Evolutionary conservation across 2,797 vertebrate species (phyloP).

Genomic region (Chaenodraco wilsoni): DNA sequence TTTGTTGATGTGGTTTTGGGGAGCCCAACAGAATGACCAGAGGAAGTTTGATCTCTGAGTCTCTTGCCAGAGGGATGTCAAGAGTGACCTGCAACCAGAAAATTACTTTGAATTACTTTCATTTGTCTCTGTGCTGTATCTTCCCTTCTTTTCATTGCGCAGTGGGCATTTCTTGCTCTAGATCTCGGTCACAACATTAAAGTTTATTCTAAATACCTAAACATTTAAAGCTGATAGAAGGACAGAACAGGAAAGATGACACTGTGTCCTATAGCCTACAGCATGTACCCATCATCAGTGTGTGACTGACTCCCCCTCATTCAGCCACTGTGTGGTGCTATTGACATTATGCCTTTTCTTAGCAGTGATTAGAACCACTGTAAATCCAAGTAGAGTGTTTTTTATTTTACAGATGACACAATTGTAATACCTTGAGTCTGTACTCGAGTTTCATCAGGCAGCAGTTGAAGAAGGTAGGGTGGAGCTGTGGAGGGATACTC

Average conservation of each 20-base stretch:
- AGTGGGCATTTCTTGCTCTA: not conserved
- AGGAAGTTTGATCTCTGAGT: constrained; percentile 78
- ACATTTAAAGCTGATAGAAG: constrained; percentile 13
- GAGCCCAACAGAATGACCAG: constrained; percentile 70
- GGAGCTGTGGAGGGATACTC: constrained; percentile 59
- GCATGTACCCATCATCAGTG: constrained; percentile 18
- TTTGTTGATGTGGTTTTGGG: constrained; percentile 60
- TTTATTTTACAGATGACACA: not conserved
- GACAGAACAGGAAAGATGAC: constrained; percentile 58
- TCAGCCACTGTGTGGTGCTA: constrained; percentile 42
- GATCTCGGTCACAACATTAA: not conserved
- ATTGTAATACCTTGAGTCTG: constrained; percentile 70
- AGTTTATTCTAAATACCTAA: constrained; percentile 11
- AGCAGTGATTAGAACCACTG: not conserved
- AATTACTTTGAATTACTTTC: constrained; percentile 1
- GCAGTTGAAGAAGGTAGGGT: constrained; percentile 78
- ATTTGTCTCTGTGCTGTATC: not conserved
- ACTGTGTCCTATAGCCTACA: constrained; percentile 16
- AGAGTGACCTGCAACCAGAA: constrained; percentile 73
- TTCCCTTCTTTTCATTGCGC: not conserved
- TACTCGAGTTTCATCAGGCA: constrained; percentile 79
- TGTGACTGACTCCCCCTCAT: not conserved
- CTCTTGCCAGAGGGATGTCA: constrained; percentile 64
- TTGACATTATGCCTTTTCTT: constrained; percentile 3
- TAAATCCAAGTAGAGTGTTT: not conserved